These are phyloP conservation scores for Dione vanillae DNA, from an alignment of 2,888 invertebrate genomes.

Conservation along the genomic window DNA sequence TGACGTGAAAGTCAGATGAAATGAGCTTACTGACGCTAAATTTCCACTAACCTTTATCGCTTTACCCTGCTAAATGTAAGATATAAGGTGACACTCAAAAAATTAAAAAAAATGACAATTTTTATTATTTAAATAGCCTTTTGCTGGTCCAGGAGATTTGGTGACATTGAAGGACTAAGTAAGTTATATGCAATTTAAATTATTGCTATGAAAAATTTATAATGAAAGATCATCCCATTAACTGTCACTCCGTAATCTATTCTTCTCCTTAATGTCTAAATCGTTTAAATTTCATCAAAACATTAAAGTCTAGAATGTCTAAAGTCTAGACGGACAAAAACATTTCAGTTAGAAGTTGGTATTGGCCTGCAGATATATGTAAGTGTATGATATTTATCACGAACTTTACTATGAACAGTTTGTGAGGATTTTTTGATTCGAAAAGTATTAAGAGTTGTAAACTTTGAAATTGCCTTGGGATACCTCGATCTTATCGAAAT, in stretches of 20 bases:
- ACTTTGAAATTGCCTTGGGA: conserved; percentile 14
- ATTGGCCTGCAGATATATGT: conserved; percentile 13
- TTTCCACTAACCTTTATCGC: no score
- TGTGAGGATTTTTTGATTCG: conserved; percentile 9
- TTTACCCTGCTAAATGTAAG: no score
- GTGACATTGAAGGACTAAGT: no score
- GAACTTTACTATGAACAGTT: conserved; percentile 9
- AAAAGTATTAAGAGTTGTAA: not conserved
- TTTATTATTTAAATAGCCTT: no score
- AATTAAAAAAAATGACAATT: no score
- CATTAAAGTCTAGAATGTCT: conserved; percentile 25
- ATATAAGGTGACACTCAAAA: no score
- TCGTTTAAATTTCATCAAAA: conserved; percentile 29
- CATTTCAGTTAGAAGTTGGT: conserved; percentile 24
- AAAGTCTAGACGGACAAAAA: conserved; percentile 36
- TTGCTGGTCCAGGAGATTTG: no score
- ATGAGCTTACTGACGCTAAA: no score
- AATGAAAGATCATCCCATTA: not conserved
- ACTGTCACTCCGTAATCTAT: conserved; percentile 6
- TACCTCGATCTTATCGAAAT: conserved; percentile 4
- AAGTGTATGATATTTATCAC: conserved; percentile 22
- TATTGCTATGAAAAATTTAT: not conserved
- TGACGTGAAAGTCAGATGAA: no score
- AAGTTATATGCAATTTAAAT: no score
- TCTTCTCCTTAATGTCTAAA: not conserved